Evolutionary conservation across 2,888 invertebrate species (phyloP), one percentile per base, ranked within the genome.

Genomic region (Archips crataeganus): DNA sequence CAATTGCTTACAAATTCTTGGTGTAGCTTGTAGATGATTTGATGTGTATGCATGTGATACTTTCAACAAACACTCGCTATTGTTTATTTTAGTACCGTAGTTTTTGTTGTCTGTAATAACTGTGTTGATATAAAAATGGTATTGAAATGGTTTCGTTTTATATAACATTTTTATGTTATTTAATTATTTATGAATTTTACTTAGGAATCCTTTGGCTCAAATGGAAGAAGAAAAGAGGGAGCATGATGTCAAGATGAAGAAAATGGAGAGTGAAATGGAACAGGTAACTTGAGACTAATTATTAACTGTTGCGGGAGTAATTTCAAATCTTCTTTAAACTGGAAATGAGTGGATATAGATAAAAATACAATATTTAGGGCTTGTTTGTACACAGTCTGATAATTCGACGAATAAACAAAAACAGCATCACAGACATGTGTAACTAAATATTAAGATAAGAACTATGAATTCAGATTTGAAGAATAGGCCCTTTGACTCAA

Each of bases 211-310:
- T 63, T 95, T 99, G 87, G 98, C 99, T 72, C 99, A 99, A 92
- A 98, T 99, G 97, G 99, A 99, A 89, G 99, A 99, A 88, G 99
- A 99, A 89, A 99, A 98, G 90, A 96, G 98, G 76, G 99, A 99
- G 85, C 99, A 99, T 84, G 98, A 99, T 88, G 95, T 96, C 78
- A 98, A 99, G 92, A 98, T 99, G 98, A 99, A 99, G 94, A 99
- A 99, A 90, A 99, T 99, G 98, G 99, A 99, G 91, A 97, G 97
- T 59, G 99, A 99, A 92, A 99, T 99, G 98, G 99, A 99, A 89
- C 98, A 98, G 95, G 94, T 94, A 66, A 76, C 79, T 77, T 34
- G 5, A 15, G 8, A 36, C 5, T 5, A n/a, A n/a, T 5, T 49
- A 13, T n/a, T 49, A 49, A 49, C 49, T 49, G 4, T n/a, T n/a